Evolutionary conservation across 2,797 vertebrate species (phyloP).

Genomic region (Tolypeutes matacus): DNA sequence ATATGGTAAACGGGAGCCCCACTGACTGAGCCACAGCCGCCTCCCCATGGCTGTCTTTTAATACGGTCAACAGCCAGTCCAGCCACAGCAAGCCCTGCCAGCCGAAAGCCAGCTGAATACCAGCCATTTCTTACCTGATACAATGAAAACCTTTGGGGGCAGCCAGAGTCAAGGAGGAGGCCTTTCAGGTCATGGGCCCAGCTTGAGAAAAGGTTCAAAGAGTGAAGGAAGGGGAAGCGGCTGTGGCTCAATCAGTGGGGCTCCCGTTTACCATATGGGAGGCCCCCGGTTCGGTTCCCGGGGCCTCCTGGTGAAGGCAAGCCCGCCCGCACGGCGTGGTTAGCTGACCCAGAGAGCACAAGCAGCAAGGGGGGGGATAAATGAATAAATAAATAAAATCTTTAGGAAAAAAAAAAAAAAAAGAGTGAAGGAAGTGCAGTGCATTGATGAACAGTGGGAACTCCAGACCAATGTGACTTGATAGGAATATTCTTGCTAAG

Average conservation of each 20-base stretch:
- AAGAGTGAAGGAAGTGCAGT: accelerated
- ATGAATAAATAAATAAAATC: no score
- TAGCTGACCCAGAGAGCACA: no score
- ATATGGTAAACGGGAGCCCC: no score
- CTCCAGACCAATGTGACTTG: not conserved
- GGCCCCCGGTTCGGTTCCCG: no score
- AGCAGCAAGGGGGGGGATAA: no score
- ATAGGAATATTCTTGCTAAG: not conserved
- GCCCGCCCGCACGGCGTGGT: no score
- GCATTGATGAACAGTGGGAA: not conserved
- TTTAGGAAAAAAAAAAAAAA: no score
- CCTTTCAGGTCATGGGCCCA: not conserved
- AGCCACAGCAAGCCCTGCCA: not conserved
- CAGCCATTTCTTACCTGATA: not conserved
- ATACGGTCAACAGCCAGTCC: not conserved
- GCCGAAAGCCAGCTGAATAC: not conserved
- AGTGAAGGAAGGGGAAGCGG: not conserved
- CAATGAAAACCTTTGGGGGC: not conserved
- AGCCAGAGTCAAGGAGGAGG: not conserved
- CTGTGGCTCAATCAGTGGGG: no score
- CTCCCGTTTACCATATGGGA: no score
- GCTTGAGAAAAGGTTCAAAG: not conserved
- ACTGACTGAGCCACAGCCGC: no score
- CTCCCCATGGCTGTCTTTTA: not conserved
- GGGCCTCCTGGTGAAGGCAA: no score